A percentile compares a stretch with the other conserved stretches of the same genome.
These are phyloP conservation scores for Phengaris alcon DNA, from an alignment of 2,888 invertebrate species.

Conservation along the genomic window DNA sequence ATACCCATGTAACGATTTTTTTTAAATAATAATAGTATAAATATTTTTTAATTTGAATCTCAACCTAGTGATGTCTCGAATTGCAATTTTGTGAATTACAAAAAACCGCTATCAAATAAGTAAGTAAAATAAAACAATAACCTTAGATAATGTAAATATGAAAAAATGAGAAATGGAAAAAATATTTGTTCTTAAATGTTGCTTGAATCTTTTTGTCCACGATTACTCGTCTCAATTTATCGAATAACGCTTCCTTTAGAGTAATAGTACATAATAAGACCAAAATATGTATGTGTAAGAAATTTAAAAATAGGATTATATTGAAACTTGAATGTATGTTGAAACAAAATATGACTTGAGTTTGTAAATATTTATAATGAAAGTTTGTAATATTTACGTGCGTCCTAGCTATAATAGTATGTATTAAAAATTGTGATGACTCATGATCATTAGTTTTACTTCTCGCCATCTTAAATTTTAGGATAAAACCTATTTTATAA, in stretches of 20 bases:
- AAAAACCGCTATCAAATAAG: not conserved
- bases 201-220: not conserved
- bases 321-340: too few relatives aligned
- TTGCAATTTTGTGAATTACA: not conserved
- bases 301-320: too few relatives aligned
- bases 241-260: not conserved
- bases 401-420: not conserved
- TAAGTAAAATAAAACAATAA: not conserved
- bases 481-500: too few relatives aligned
- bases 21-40: not conserved
- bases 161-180: too few relatives aligned
- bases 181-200: not conserved
- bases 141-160: too few relatives aligned
- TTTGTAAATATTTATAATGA: not conserved
- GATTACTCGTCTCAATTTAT: constrained; percentile 1
- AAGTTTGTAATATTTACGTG: not conserved
- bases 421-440: not conserved
- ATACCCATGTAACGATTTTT: not conserved
- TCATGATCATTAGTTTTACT: too few relatives aligned
- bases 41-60: not conserved
- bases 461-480: too few relatives aligned
- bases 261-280: not conserved
- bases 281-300: not conserved
- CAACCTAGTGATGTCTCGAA: not conserved
- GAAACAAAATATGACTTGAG: not conserved